Conservation (phyloP, 2,113 vertebrate genomes). For the Nasalis larvatus region DNA sequence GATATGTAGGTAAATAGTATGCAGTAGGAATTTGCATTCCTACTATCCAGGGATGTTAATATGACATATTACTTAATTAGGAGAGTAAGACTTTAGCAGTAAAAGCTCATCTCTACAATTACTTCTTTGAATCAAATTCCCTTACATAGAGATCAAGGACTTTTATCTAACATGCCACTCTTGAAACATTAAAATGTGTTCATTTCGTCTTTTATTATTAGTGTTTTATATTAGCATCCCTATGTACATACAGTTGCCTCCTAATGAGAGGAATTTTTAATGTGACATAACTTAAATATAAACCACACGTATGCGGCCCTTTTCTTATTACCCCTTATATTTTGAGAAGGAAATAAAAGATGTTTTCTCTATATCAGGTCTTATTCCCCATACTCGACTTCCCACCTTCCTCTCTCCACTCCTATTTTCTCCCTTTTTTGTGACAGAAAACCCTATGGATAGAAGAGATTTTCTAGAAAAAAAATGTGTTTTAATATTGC, state of each 20-base stretch:
- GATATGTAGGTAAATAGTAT: conserved; percentile 17
- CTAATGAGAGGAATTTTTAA: conserved; percentile 25
- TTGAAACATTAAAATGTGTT: conserved; percentile 44
- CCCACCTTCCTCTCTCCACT: neutral
- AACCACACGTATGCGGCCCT: neutral
- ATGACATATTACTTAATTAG: conserved; percentile 67
- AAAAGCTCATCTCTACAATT: conserved; percentile 53
- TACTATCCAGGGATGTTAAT: conserved; percentile 35
- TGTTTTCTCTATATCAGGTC: neutral
- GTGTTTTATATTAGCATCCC: neutral
- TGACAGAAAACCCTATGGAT: neutral
- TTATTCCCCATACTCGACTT: neutral
- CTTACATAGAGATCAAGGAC: conserved; percentile 34
- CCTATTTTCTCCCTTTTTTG: neutral
- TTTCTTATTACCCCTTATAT: neutral
- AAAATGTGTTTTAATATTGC: neutral
- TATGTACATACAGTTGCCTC: neutral
- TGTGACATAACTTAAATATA: neutral
- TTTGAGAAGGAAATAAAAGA: neutral
- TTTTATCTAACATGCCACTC: conserved; percentile 9
- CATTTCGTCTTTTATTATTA: conserved; percentile 42
- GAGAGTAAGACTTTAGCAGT: conserved; percentile 42
- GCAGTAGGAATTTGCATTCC: neutral
- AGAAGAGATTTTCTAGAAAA: neutral
- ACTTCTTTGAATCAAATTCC: conserved; percentile 57